A percentile compares a stretch with the other conserved stretches of the same genome.
Evolutionary conservation across 2,113 vertebrate species (phyloP).

Genomic region (Corynorhinus townsendii): DNA sequence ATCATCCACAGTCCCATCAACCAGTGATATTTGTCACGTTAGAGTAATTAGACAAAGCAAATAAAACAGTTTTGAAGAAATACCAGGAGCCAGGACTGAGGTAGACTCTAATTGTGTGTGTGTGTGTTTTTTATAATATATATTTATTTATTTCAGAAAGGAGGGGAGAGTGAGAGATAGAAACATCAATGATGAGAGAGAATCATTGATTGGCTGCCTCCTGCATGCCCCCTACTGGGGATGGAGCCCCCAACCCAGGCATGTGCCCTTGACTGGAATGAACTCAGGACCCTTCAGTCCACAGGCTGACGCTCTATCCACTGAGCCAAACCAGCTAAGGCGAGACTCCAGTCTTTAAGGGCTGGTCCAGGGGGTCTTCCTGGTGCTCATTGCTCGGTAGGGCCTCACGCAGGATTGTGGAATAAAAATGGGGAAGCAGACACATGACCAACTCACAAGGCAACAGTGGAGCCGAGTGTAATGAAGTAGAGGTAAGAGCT

Average conservation of each 20-base stretch:
- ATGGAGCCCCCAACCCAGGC: too few species aligned
- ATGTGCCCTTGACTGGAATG: too few species aligned
- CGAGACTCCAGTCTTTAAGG: background rate
- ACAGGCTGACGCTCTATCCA: too few species aligned
- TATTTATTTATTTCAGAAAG: too few species aligned
- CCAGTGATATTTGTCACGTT: background rate
- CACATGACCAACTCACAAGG: background rate
- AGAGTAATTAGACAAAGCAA: constrained; percentile 8
- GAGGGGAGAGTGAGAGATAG: too few species aligned
- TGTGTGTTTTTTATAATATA: too few species aligned
- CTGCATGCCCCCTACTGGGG: too few species aligned
- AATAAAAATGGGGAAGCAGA: background rate
- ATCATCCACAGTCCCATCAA: background rate
- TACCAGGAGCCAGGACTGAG: background rate
- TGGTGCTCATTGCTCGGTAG: background rate
- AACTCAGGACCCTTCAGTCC: too few species aligned
- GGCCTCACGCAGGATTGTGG: background rate
- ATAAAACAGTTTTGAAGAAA: background rate
- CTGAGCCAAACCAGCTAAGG: too few species aligned
- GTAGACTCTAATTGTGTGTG: background rate
- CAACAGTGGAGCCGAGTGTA: background rate
- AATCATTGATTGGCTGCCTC: too few species aligned
- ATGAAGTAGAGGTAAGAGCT: background rate
- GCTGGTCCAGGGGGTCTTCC: background rate
- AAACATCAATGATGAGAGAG: too few species aligned